Evolutionary conservation across 2,888 invertebrate genomes (phyloP).

Genomic region (Phengaris alcon): DNA sequence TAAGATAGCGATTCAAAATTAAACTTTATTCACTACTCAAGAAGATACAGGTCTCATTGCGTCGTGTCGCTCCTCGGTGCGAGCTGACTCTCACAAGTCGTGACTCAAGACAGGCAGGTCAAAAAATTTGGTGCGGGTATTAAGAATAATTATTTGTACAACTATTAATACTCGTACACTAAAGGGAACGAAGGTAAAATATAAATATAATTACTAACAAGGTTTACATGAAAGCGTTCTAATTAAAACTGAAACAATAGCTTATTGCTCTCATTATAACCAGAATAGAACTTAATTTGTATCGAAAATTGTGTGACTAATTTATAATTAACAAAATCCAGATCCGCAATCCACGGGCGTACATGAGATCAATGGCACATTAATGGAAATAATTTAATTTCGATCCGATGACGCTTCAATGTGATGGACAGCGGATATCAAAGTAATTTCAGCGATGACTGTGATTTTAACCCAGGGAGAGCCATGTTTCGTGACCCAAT

Average conservation of each 20-base stretch:
- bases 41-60: too few species aligned
- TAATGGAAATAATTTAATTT: constrained; percentile 22
- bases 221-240: not conserved
- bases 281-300: not conserved
- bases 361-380: constrained; percentile 25
- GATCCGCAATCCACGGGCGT: constrained; percentile 20
- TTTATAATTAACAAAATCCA: constrained; percentile 15
- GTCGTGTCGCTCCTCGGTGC: too few species aligned
- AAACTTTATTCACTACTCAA: too few species aligned
- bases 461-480: not conserved
- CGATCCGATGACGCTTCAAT: constrained; percentile 14
- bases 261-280: constrained; percentile 1
- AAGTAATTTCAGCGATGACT: not conserved
- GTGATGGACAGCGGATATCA: not conserved
- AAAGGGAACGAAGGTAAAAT: too few species aligned
- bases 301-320: constrained; percentile 28
- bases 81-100: too few species aligned
- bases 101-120: too few species aligned
- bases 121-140: too few species aligned
- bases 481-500: not conserved
- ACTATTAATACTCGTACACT: too few species aligned
- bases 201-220: not conserved
- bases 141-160: too few species aligned
- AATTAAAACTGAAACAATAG: constrained; percentile 15
- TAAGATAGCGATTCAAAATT: too few species aligned